These are phyloP conservation scores for Eurytoma adleriae DNA, from an alignment of 2,888 invertebrate genomes.

Conservation along the genomic window DNA sequence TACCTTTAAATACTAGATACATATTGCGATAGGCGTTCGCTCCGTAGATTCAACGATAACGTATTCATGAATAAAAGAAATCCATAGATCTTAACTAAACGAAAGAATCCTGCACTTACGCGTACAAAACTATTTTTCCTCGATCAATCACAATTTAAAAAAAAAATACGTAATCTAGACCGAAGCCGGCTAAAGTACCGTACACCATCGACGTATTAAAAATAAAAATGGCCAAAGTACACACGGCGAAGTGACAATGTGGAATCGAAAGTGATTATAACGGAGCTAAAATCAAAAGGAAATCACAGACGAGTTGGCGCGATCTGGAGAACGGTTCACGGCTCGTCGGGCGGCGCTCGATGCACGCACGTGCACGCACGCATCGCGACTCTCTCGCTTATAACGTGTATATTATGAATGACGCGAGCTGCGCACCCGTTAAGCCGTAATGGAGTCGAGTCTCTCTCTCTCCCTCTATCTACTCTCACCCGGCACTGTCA, in stretches of 20 bases:
- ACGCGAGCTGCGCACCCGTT: conserved; percentile 39
- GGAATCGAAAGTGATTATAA: background rate
- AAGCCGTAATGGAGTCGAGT: conserved; percentile 42
- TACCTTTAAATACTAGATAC: conserved; percentile 27
- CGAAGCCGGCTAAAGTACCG: no score
- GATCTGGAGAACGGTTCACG: background rate
- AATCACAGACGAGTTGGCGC: background rate
- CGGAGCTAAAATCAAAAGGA: background rate
- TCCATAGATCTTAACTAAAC: conserved; percentile 7
- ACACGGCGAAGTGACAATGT: background rate
- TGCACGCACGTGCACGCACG: background rate
- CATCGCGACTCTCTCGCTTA: background rate
- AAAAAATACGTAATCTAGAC: no score
- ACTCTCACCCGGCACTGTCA: conserved; percentile 62
- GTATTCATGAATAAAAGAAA: conserved; percentile 54
- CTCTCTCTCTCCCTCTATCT: background rate
- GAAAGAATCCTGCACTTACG: conserved; percentile 2
- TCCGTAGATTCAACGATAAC: conserved; percentile 41
- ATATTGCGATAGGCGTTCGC: conserved; percentile 24
- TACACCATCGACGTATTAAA: background rate
- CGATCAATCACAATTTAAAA: no score
- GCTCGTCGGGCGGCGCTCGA: background rate
- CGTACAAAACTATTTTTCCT: conserved; percentile 21
- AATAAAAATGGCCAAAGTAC: background rate
- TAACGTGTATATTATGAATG: conserved; percentile 48